phyloP scores from a whole-genome alignment of 2,797 vertebrate species.

The Anas acuta region DNA sequence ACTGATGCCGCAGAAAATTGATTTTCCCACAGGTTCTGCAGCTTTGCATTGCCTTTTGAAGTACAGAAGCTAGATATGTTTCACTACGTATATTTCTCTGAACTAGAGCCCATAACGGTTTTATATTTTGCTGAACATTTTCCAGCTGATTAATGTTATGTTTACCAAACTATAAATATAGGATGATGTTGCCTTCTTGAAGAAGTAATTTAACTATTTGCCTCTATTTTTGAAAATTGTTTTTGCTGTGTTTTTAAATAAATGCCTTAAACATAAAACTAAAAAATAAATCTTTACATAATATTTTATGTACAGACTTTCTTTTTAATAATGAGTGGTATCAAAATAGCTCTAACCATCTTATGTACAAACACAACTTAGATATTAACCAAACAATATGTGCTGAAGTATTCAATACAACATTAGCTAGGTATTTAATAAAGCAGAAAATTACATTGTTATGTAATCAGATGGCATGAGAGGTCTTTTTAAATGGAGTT shows the following conservation, averaged over 20 bases:
- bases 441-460: not conserved
- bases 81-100: slow-evolving; percentile 50
- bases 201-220: slow-evolving; percentile 36
- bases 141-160: slow-evolving; percentile 63
- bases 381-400: not conserved
- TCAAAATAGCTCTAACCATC: not conserved
- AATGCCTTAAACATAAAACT: not conserved
- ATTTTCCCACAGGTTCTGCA: slow-evolving; percentile 64
- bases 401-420: not conserved
- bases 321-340: not conserved
- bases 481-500: not conserved
- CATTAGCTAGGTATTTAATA: not conserved
- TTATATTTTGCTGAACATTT: slow-evolving; percentile 53
- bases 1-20: slow-evolving; percentile 60
- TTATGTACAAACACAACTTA: not conserved
- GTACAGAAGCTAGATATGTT: slow-evolving; percentile 54
- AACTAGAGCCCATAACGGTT: slow-evolving; percentile 27
- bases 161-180: slow-evolving; percentile 51
- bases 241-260: slow-evolving; percentile 31
- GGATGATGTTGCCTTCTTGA: slow-evolving; percentile 5
- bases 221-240: slow-evolving; percentile 18
- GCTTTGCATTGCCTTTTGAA: slow-evolving; percentile 63
- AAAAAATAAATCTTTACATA: not conserved
- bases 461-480: not conserved
- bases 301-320: not conserved